phyloP scores from a whole-genome alignment of 1,140 invertebrate genomes.

The Druon quercuslanigerum region DNA sequence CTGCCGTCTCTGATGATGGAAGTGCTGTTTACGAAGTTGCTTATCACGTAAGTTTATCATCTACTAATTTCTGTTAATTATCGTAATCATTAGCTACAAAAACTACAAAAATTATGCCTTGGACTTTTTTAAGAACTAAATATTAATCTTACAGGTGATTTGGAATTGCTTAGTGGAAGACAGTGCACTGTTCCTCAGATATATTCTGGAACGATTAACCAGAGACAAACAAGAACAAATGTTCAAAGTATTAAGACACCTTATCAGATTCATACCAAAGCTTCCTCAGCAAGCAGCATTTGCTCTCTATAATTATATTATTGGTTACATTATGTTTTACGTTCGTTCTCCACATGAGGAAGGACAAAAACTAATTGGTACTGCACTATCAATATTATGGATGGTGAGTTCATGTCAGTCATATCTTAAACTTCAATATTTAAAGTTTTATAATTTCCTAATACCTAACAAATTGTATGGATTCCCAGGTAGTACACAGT shows the following conservation, averaged over 20 bases:
- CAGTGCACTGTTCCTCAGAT: constrained; percentile 95
- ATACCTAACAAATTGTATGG: constrained; percentile 32
- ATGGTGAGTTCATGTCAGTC: constrained; percentile 81
- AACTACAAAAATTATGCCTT: too few species aligned
- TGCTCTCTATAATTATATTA: constrained; percentile 99
- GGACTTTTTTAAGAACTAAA: too few species aligned
- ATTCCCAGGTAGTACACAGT: constrained; percentile 89
- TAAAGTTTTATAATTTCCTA: constrained; percentile 29
- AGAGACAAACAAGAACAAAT: constrained; percentile 96
- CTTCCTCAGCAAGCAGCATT: constrained; percentile 98
- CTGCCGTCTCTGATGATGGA: constrained; percentile 95
- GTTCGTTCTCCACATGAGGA: constrained; percentile 95
- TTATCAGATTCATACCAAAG: constrained; percentile 94
- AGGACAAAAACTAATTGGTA: constrained; percentile 93
- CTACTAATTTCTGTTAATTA: constrained; percentile 26
- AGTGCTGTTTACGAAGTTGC: constrained; percentile 93
- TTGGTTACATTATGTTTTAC: constrained; percentile 99
- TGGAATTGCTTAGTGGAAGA: constrained; percentile 99
- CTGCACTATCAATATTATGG: constrained; percentile 96
- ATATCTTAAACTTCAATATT: constrained; percentile 17
- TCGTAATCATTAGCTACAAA: background rate
- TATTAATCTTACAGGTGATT: constrained; percentile 83
- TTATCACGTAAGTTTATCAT: constrained; percentile 81
- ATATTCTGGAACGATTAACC: constrained; percentile 96
- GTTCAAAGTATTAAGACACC: constrained; percentile 93